Conservation (phyloP, 2,113 vertebrate species). For the Fregata magnificens region DNA sequence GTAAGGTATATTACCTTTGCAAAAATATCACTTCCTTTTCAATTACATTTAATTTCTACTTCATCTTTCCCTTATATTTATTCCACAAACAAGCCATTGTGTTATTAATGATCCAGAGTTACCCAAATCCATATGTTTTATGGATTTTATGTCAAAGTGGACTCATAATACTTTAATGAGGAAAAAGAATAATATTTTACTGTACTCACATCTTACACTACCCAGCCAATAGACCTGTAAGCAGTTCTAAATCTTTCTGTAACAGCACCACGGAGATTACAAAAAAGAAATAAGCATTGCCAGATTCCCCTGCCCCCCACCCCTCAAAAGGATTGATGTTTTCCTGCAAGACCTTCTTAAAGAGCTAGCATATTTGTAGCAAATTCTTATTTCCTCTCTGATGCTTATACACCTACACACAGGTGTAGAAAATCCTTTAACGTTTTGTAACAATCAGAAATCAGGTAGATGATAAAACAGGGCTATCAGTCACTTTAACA, state of each 20-base stretch:
- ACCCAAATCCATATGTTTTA: conserved; percentile 34
- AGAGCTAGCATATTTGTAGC: neutral
- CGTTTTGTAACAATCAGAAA: neutral
- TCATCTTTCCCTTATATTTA: conserved; percentile 24
- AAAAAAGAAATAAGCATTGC: neutral
- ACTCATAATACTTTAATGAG: conserved; percentile 52
- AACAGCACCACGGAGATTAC: neutral
- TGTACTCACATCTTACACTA: neutral
- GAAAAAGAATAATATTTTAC: conserved; percentile 38
- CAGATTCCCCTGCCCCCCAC: neutral
- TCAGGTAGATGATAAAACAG: neutral
- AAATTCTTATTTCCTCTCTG: neutral
- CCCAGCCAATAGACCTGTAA: neutral
- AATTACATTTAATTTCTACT: conserved; percentile 29
- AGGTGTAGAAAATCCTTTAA: neutral
- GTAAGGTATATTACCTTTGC: neutral
- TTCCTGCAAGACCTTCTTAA: neutral
- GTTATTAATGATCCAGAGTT: conserved; percentile 17
- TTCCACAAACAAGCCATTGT: conserved; percentile 37
- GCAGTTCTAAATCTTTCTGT: conserved; percentile 1
- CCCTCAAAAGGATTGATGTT: neutral
- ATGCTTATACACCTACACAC: neutral
- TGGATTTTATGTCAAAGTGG: conserved; percentile 47
- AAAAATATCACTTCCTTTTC: conserved; percentile 16
- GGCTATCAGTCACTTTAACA: neutral